Percentiles rank a stretch among this genome's conserved stretches.
Evolutionary conservation across 2,797 vertebrate species (phyloP).

Genomic region (Poeciliopsis paucimaculata): DNA sequence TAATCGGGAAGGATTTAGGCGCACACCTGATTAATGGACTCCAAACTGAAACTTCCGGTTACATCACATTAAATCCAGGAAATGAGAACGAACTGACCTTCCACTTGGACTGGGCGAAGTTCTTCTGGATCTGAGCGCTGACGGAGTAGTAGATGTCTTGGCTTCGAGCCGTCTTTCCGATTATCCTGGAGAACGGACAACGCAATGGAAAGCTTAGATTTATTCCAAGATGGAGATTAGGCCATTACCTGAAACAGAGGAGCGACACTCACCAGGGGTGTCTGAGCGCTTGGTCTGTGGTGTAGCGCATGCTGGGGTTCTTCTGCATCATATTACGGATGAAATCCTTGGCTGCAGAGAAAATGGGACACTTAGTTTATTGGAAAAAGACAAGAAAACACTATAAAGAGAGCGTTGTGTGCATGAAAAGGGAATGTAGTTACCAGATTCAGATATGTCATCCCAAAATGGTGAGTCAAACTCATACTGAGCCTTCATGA

Average conservation of each 20-base stretch:
- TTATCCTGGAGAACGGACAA: constrained; percentile 84
- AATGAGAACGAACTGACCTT: constrained; percentile 84
- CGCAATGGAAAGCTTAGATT: constrained; percentile 18
- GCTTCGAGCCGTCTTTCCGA: constrained; percentile 92
- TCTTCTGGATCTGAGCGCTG: constrained; percentile 96
- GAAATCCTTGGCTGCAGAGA: constrained; percentile 91
- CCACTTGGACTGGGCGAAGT: constrained; percentile 98
- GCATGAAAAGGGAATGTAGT: neutral
- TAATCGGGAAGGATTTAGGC: constrained; percentile 54
- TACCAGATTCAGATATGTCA: constrained; percentile 95
- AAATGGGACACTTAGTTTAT: constrained; percentile 3
- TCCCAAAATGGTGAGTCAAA: constrained; percentile 99
- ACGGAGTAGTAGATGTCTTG: constrained; percentile 95
- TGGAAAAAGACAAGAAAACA: neutral
- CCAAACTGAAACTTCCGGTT: constrained; percentile 38
- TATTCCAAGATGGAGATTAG: constrained; percentile 25
- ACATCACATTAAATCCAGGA: constrained; percentile 29
- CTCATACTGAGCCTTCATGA: constrained; percentile 96
- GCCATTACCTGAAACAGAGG: neutral
- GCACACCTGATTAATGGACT: constrained; percentile 29
- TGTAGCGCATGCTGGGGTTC: constrained; percentile 87
- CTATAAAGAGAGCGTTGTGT: neutral
- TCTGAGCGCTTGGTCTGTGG: constrained; percentile 88
- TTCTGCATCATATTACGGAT: constrained; percentile 95
- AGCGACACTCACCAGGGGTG: constrained; percentile 90